Base-by-base conservation (phyloP, 2,797 vertebrate species). In the Enteromius anoplus region DNA sequence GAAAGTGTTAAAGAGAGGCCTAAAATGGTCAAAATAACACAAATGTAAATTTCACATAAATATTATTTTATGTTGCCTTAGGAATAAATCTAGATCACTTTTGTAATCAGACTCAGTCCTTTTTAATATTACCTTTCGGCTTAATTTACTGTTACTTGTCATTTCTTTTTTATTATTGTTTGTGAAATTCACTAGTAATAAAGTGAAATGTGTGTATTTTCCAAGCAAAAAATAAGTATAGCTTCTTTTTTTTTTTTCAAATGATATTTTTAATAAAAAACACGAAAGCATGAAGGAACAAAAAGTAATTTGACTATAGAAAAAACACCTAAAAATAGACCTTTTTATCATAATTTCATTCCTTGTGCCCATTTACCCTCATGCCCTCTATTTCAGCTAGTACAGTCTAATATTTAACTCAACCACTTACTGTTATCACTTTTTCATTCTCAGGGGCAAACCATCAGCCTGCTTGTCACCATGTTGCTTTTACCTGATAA, bases 401-500 rank as follows among this genome's bases (percentile, higher is more conserved):
- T 49, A 69, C 72, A 78, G 73, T 76, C 62, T 69, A 70, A 83
- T 83, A 83, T 83, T 77, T 83, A 82, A 82, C 72, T 82, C 49
- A 82, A 82, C 60, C 72, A 82, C 62, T 82, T 77, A 78, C 64
- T 19, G 81, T 77, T 84, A 84, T 80, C 58, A 55, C 37, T 66
- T n/a, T 75, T 79, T 75, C 69, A 51, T 84, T 73, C 78, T 49
- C 64, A 68, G 62, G 78, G 78, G 83, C 49, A 80, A 84, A 80
- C 49, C 83, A 84, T 68, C 58, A 75, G 69, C 71, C 71, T 75
- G 62, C 70, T 80, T 75, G 77, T 80, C 76, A 78, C 75, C 40
- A 32, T 82, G 75, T 81, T 81, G 53, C 80, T 75, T 58, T 75
- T 68, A 72, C 49, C 78, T 76, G 80, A 86, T 86, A 85, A 86